Evolutionary conservation across 2,888 invertebrate genomes (phyloP).

Genomic region (Cecidostiba fungosa): DNA sequence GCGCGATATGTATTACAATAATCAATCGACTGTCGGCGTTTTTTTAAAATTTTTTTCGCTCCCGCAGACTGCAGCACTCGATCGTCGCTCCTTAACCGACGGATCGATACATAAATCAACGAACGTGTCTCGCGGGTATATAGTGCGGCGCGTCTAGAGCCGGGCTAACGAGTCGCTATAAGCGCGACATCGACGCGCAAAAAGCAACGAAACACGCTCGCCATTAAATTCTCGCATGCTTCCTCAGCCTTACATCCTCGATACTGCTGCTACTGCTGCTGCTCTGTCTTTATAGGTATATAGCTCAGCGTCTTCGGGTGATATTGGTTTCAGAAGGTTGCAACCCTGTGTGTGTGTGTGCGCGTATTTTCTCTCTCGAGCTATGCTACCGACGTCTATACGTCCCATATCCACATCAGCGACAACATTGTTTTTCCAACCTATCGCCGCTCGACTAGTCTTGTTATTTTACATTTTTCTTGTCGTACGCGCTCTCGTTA

Average conservation of each 20-base stretch:
- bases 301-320: constrained; percentile 31
- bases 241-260: not conserved
- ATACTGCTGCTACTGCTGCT: not conserved
- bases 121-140: constrained; percentile 11
- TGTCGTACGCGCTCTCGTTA: constrained; percentile 18
- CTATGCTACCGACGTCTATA: not conserved
- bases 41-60: not conserved
- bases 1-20: constrained; percentile 5
- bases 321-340: constrained; percentile 42
- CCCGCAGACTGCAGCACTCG: not conserved
- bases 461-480: constrained; percentile 48
- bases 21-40: constrained; percentile 9
- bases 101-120: constrained; percentile 57
- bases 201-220: constrained; percentile 62
- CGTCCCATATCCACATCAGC: not conserved
- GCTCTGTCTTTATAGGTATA: not conserved
- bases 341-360: not conserved
- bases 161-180: constrained; percentile 58
- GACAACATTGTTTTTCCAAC: constrained; percentile 38
- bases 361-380: not conserved
- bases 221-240: constrained; percentile 62
- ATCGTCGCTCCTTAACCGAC: not conserved
- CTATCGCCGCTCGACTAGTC: constrained; percentile 9
- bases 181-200: constrained; percentile 55
- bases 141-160: not conserved